A percentile compares a stretch with the other conserved stretches of the same genome.
Conservation (phyloP, 1,140 invertebrate species). For the Charaxes varanes region DNA sequence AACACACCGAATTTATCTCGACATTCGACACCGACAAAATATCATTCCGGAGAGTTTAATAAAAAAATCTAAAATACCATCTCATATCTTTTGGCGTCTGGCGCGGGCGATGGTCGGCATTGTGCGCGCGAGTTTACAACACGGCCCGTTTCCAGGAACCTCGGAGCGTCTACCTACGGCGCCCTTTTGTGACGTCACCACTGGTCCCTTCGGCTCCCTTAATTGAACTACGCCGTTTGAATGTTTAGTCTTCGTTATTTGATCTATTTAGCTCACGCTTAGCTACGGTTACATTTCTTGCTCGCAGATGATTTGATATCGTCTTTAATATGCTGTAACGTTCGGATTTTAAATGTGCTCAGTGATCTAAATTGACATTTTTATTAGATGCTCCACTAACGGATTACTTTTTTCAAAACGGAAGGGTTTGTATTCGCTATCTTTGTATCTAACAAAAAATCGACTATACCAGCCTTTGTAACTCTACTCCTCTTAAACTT, state of each 20-base stretch:
- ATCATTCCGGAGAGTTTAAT: slow-evolving; percentile 9
- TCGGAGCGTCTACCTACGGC: slow-evolving; percentile 36
- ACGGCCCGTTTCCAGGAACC: slow-evolving; percentile 48
- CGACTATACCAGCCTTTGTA: too few species aligned
- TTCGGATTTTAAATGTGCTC: too few species aligned
- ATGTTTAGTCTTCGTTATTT: slow-evolving; percentile 40
- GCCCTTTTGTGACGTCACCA: slow-evolving; percentile 54
- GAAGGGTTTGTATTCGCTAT: too few species aligned
- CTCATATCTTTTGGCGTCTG: slow-evolving; percentile 22
- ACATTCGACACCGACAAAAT: slow-evolving; percentile 8
- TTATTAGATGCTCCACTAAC: too few species aligned
- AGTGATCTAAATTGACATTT: too few species aligned
- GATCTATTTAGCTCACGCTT: slow-evolving; percentile 29
- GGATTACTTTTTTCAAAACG: too few species aligned
- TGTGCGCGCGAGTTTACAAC: slow-evolving; percentile 50
- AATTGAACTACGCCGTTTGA: slow-evolving; percentile 23
- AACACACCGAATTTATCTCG: slow-evolving; percentile 11
- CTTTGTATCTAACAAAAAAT: too few species aligned
- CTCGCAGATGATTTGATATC: slow-evolving; percentile 6
- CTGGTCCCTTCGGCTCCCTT: slow-evolving; percentile 12
- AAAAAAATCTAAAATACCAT: slow-evolving; percentile 14
- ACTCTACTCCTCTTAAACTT: too few species aligned
- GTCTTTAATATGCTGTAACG: background rate
- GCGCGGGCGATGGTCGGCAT: slow-evolving; percentile 29
- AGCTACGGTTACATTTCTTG: slow-evolving; percentile 18